Evolutionary conservation across 2,797 vertebrate species (phyloP), one percentile per base, ranked within the genome.

Genomic region (Pipistrellus pygmaeus): DNA sequence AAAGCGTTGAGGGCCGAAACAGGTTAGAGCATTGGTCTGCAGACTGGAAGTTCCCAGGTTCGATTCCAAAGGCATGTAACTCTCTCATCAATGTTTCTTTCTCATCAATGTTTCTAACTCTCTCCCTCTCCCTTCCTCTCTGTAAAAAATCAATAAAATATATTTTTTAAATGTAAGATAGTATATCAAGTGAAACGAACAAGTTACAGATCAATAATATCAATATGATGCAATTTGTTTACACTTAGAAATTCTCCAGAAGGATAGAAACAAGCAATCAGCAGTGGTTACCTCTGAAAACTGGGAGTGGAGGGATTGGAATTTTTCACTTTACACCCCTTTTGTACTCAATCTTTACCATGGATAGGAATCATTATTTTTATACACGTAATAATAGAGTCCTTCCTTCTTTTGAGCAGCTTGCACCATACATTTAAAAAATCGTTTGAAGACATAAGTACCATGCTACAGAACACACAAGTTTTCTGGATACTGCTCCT

Each of bases 331-430:
- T 89, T 62, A 94, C 0, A 77, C 4, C 12, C 72, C 15, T 78
- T 93, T 90, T 82, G 62, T 35, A 88, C n/a, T 83, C 8, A 78
- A 88, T 93, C 75, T 93, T 95, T 85, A 85, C 15, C 25, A 75
- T n/a, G 30, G 23, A 71, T 7, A 87, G 27, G 27, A 35, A 75
- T 69, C 48, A 86, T 78, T 38, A 80, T 90, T 92, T 92, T 90
- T 69, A 94, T 71, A 84, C 20, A 90, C 44, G 17, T 85, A 78
- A 77, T 64, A 93, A 77, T 27, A 69, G 87, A 84, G 35, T 46
- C 84, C 23, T 64, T 83, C 46, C 68, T 90, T 88, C 60, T 93
- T 96, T 73, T 80, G 32, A 86, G 64, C 41, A 81, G 14, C 53
- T 85, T 93, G 44, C 18, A 69, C 27, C 75, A 76, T 91, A 85